Base-by-base conservation (phyloP, 2,797 vertebrate species). In the Coilia nasus region DNA sequence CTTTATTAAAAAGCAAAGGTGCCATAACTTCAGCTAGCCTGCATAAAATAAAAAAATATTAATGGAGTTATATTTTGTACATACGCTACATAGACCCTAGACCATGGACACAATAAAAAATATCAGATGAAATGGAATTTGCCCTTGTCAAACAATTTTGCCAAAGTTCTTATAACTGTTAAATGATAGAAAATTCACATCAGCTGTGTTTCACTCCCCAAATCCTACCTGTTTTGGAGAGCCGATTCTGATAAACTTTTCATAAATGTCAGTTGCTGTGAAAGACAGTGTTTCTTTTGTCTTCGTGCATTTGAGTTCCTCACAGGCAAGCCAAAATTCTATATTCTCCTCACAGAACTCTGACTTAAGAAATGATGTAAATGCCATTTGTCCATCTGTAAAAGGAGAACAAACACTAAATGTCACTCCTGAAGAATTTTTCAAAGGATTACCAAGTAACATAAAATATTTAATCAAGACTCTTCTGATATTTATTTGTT, bases 331-430 rank as follows among this genome's bases (percentile, higher is more conserved):
- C 96, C 97, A 97, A 91, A 98, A 98, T 88, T 97, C 96, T 0
- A 98, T 94, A 90, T 97, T 98, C 92, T 97, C 97, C 87, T 98
- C 97, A 17, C 96, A 97, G 92, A 96, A 97, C 89, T 97, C 96
- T 0, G 96, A 96, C 90, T 96, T 97, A 84, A 97, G 85, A 91
- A 97, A 97, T 83, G 95, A 93, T 85, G 93, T 88, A 90, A 98
- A 97, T 81, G 94, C 96, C 86, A 87, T 91, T 88, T 94, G 93
- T 88, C 97, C 96, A 93, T 96, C 96, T 94, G 87, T 67, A 54
- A 47, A 83, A 17, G 62, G 87, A 14, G 11, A 25, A 41, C 35
- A 41, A 41, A 41, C 35, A 6, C n/a, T 23, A 4, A 62, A 64
- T 21, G 19, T 59, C 57, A 59, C 57, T 59, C n/a, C 23, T 64